Evolutionary conservation across 2,888 invertebrate species (phyloP).

Genomic region (Hirtodrosophila cameraria): DNA sequence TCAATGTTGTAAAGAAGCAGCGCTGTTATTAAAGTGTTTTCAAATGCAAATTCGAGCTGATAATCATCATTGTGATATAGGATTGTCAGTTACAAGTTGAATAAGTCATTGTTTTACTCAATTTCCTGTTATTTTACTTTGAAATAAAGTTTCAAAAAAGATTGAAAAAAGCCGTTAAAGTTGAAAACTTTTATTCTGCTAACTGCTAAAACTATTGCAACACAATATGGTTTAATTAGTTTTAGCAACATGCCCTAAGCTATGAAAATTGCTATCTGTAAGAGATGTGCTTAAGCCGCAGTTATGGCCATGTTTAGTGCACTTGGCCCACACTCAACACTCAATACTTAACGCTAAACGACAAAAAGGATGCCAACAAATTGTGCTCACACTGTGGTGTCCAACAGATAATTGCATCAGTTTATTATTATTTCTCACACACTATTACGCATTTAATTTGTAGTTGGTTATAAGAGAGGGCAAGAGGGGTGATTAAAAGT

Average conservation of each 20-base stretch:
- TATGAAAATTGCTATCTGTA: constrained; percentile 47
- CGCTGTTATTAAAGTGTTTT: too few species aligned
- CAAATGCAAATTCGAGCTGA: too few species aligned
- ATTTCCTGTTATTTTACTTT: too few species aligned
- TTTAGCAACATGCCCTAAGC: constrained; percentile 42
- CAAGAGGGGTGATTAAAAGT: constrained; percentile 58
- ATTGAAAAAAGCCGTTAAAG: too few species aligned
- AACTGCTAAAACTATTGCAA: constrained; percentile 25
- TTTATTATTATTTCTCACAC: constrained; percentile 56
- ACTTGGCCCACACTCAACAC: neutral
- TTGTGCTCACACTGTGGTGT: constrained; percentile 1
- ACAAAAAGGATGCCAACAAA: constrained; percentile 7
- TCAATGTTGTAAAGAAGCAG: too few species aligned
- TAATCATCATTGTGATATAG: too few species aligned
- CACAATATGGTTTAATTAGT: constrained; percentile 47
- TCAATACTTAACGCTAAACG: neutral
- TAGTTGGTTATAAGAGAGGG: constrained; percentile 40
- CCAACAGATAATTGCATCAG: constrained; percentile 37
- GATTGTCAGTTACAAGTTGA: too few species aligned
- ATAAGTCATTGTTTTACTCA: too few species aligned
- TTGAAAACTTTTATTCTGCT: too few species aligned
- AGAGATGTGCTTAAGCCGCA: constrained; percentile 26
- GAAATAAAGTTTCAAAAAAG: too few species aligned
- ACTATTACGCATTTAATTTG: constrained; percentile 45
- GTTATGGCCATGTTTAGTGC: constrained; percentile 31